Base-by-base conservation (phyloP, 1,140 invertebrate genomes). In the Lordiphosa collinella region DNA sequence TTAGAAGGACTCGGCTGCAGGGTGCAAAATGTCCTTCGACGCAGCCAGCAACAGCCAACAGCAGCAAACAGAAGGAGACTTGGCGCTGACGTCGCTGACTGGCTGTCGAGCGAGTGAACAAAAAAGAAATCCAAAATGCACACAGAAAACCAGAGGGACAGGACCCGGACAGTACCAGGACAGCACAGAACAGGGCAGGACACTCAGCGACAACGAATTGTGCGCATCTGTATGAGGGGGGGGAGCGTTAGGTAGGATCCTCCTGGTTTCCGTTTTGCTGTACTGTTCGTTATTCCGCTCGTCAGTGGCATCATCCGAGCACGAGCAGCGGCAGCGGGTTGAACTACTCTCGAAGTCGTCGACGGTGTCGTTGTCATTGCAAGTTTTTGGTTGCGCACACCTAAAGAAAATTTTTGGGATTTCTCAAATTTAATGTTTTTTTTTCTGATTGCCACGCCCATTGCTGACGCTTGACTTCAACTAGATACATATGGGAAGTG, bases 51-150 rank as follows among this genome's bases (percentile, higher is more conserved):
- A 29, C 25, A 79, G 67, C 73, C 60, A 64, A 52, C 53, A 80
- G 46, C 68, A 51, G 18, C 49, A 50, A 43, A 41, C 22, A 54
- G 46, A 49, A 61, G 49, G 51, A 34, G 13, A 35, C 47, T 59
- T 61, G 60, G 53, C 64, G 68, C 68, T 80, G 75, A 79, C 68
- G 76, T 67, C 65, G 68, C 74, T 82, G 76, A 82, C 76, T 82
- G 76, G 79, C 68, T 84, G 78, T 84, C 78, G 78, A 84, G 78
- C 46, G 49, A 44, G 41, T 53, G 60, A 69, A 66, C 78, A 64
- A 84, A 84, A 84, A 84, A 65, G 64, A 69, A 84, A 84, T 73
- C 73, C 78, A 73, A 65, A 84, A 71, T 84, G 78, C 78, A 78
- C 72, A 84, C 78, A 84, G 61, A 65, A 54, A 59, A 48, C 38